Evolutionary conservation across 2,888 invertebrate species (phyloP).

Genomic region (Drosophila anceps): DNA sequence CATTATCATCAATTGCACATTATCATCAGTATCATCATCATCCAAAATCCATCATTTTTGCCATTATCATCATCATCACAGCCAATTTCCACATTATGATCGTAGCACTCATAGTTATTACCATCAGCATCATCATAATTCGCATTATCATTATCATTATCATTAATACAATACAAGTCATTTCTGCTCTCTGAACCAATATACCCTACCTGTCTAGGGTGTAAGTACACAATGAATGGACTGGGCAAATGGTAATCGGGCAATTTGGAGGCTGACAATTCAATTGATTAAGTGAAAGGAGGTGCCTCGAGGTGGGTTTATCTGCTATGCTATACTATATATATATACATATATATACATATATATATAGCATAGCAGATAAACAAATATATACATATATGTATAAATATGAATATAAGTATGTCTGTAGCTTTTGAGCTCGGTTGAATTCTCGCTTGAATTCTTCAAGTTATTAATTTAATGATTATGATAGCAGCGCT

Average conservation of each 20-base stretch:
- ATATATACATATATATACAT: conserved; percentile 7
- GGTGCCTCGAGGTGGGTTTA: conserved; percentile 45
- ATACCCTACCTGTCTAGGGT: conserved; percentile 1
- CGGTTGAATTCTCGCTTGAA: conserved; percentile 19
- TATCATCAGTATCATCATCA: neutral
- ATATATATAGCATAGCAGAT: conserved; percentile 9
- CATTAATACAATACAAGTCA: neutral
- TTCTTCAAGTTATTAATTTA: conserved; percentile 75
- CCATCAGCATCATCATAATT: neutral
- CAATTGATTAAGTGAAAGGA: conserved; percentile 63
- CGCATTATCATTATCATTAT: neutral
- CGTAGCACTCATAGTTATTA: no score
- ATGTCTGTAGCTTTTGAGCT: conserved; percentile 29
- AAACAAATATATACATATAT: neutral
- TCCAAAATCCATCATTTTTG: neutral
- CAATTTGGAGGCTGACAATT: conserved; percentile 65
- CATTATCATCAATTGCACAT: neutral
- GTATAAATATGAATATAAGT: conserved; percentile 5
- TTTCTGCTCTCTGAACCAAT: neutral
- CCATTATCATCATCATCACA: neutral
- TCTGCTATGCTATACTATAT: conserved; percentile 13
- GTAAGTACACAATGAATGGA: conserved; percentile 24
- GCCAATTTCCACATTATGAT: no score
- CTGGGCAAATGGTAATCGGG: conserved; percentile 47
- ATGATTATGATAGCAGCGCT: conserved; percentile 79